Evolutionary conservation across 2,888 invertebrate genomes (phyloP).

Genomic region (Reticulitermes lucifugus): DNA sequence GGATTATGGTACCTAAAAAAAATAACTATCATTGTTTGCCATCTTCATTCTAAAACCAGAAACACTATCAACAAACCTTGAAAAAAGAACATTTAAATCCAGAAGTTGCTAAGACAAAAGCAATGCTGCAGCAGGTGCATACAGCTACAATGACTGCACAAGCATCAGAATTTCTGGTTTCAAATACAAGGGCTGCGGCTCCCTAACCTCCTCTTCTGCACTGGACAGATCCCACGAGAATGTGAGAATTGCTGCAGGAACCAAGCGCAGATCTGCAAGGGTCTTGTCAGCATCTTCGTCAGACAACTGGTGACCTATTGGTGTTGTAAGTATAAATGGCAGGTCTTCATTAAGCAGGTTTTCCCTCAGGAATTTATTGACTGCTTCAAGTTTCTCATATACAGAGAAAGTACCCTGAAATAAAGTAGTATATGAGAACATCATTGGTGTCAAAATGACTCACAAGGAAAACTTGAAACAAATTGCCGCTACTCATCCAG

Average conservation of each 20-base stretch:
- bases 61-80: neutral
- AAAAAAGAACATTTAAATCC: neutral
- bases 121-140: constrained; percentile 47
- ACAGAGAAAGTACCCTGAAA: constrained; percentile 89
- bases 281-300: constrained; percentile 77
- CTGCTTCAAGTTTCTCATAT: constrained; percentile 78
- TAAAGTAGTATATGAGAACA: neutral
- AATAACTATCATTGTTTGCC: neutral
- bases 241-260: constrained; percentile 84
- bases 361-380: constrained; percentile 85
- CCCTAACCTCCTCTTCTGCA: constrained; percentile 66
- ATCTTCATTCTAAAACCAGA: neutral
- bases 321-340: constrained; percentile 77
- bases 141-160: constrained; percentile 64
- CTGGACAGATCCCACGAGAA: constrained; percentile 74
- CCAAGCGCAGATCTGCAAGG: constrained; percentile 81
- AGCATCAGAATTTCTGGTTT: constrained; percentile 83
- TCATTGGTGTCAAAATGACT: constrained; percentile 10
- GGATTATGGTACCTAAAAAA: neutral
- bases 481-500: neutral
- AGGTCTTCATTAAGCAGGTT: constrained; percentile 76
- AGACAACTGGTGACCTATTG: constrained; percentile 74
- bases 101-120: neutral
- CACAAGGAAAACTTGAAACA: constrained; percentile 18
- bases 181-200: constrained; percentile 68